Percentiles rank a stretch among this genome's conserved stretches.
phyloP scores from a whole-genome alignment of 2,888 invertebrate genomes.

The Synergus umbraculus region DNA sequence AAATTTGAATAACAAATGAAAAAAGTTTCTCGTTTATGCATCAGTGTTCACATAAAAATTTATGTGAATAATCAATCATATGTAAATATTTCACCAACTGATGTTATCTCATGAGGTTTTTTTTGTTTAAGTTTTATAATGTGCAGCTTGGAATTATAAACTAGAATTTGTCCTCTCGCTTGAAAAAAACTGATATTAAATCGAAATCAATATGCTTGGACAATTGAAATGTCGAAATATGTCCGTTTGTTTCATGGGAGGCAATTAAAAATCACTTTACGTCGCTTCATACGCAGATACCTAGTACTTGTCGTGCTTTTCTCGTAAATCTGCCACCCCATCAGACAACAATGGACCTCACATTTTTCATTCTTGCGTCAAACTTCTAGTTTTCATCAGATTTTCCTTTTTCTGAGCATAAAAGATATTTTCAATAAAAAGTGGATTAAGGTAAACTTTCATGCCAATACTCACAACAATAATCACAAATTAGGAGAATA shows the following conservation, averaged over 20 bases:
- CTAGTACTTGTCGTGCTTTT: conserved; percentile 13
- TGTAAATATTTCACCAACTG: not conserved
- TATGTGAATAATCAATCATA: conserved; percentile 5
- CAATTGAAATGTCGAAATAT: not conserved
- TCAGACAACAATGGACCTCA: not conserved
- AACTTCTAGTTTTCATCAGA: conserved; percentile 27
- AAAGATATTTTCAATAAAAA: conserved; percentile 14
- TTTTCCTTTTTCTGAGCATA: not conserved
- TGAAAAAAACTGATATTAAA: not conserved
- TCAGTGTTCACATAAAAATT: not conserved
- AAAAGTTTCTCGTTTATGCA: conserved; percentile 27
- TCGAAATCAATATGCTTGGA: not conserved
- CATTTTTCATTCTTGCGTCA: conserved; percentile 8
- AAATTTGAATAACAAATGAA: conserved; percentile 37
- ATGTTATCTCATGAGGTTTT: not conserved
- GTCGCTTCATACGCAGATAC: conserved; percentile 18
- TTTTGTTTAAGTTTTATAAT: not conserved
- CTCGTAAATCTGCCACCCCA: not conserved
- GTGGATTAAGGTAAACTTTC: not conserved
- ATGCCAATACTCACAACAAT: not conserved
- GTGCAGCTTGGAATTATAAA: not conserved
- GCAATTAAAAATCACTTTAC: conserved; percentile 36
- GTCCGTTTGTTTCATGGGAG: not conserved
- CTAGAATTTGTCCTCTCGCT: not conserved
- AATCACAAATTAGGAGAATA: not conserved